Conservation (phyloP, 2,888 invertebrate species). For the Nysson spinosus region DNA sequence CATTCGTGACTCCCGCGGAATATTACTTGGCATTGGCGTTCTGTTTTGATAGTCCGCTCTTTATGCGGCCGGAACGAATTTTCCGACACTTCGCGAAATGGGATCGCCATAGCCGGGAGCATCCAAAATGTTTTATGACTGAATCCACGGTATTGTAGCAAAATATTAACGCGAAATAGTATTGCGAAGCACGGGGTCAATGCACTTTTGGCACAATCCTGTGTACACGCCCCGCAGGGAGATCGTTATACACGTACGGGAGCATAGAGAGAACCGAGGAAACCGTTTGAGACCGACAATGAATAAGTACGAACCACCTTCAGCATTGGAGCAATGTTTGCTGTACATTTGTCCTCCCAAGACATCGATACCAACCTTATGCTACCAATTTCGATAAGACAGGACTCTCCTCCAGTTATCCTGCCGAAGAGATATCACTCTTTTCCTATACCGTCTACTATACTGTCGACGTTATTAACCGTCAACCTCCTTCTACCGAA, state of each 20-base stretch:
- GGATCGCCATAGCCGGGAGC: conserved; percentile 20
- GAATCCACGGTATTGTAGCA: conserved; percentile 26
- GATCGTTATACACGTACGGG: conserved; percentile 42
- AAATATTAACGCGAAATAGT: conserved; percentile 52
- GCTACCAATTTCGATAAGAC: conserved; percentile 41
- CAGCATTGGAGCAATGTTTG: conserved; percentile 45
- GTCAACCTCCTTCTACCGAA: too few species aligned
- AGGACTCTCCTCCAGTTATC: neutral
- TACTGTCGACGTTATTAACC: too few species aligned
- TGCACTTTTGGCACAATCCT: conserved; percentile 53
- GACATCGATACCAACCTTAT: conserved; percentile 50
- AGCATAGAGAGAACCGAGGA: neutral
- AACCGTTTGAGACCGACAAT: conserved; percentile 45
- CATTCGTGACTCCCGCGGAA: neutral
- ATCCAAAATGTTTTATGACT: conserved; percentile 37
- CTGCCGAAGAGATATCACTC: conserved; percentile 4
- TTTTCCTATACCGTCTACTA: too few species aligned
- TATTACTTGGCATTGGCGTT: conserved; percentile 15
- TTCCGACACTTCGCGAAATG: conserved; percentile 14
- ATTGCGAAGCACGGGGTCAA: conserved; percentile 42
- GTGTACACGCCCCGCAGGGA: conserved; percentile 13
- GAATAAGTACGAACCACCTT: conserved; percentile 39
- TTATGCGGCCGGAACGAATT: conserved; percentile 16
- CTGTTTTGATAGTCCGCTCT: conserved; percentile 11
- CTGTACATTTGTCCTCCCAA: conserved; percentile 47